These are phyloP conservation scores for Liolophura sinensis DNA, from an alignment of 1,140 invertebrate genomes.

Conservation along the genomic window DNA sequence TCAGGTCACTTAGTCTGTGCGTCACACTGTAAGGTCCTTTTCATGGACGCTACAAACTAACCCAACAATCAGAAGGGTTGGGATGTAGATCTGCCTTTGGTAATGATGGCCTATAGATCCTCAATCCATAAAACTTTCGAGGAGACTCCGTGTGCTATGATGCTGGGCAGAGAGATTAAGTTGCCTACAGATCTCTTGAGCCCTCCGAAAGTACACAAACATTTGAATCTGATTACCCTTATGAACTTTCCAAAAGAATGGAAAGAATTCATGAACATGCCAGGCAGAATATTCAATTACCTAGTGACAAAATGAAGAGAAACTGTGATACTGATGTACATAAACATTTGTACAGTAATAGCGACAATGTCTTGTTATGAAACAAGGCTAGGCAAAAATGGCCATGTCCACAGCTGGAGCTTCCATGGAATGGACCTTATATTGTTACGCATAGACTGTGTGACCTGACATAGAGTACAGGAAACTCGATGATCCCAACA, in stretches of 20 bases:
- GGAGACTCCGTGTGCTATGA: slow-evolving; percentile 4
- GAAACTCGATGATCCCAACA: slow-evolving; percentile 4
- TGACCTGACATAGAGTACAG: slow-evolving; percentile 13
- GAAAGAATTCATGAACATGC: not conserved
- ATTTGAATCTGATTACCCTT: slow-evolving; percentile 4
- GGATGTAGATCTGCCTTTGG: slow-evolving; percentile 8
- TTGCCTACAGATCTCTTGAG: slow-evolving; percentile 15
- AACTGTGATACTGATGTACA: not conserved
- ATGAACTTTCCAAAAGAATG: slow-evolving; percentile 3
- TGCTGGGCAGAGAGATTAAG: slow-evolving; percentile 11
- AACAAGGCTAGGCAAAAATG: slow-evolving; percentile 3
- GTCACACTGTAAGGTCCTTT: too few relatives aligned
- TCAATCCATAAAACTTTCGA: slow-evolving; percentile 1
- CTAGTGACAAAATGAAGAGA: slow-evolving; percentile 6
- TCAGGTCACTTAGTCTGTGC: too few relatives aligned
- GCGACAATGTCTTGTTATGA: not conserved
- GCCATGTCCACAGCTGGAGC: slow-evolving; percentile 7
- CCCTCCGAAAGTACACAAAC: slow-evolving; percentile 11
- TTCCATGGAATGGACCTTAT: slow-evolving; percentile 15
- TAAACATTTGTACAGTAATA: not conserved
- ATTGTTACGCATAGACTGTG: slow-evolving; percentile 4
- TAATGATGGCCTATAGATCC: slow-evolving; percentile 8
- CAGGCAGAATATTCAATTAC: not conserved
- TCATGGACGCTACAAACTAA: too few relatives aligned
- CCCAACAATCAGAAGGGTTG: slow-evolving; percentile 6